phyloP scores from a whole-genome alignment of 1,140 invertebrate genomes.

The Popillia japonica region DNA sequence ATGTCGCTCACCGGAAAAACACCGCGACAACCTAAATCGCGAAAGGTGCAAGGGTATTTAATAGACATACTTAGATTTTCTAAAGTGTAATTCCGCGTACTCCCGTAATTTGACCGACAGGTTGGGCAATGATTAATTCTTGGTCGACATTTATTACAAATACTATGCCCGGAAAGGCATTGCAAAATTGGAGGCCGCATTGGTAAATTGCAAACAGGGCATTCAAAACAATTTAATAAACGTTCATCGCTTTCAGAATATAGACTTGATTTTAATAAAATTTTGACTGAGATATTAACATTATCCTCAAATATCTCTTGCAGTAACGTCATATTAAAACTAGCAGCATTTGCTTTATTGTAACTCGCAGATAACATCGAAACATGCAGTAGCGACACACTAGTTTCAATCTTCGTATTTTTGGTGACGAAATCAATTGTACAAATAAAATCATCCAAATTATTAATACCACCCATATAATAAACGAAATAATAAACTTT shows the following conservation, averaged over 20 bases:
- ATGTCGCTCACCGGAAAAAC: slow-evolving; percentile 46
- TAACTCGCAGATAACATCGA: not conserved
- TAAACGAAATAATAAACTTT: slow-evolving; percentile 30
- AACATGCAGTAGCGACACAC: not conserved
- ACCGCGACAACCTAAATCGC: slow-evolving; percentile 49
- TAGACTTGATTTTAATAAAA: not conserved
- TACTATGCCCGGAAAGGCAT: slow-evolving; percentile 81
- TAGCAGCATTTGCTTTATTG: not conserved
- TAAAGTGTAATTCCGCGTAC: slow-evolving; percentile 78
- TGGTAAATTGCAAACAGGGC: slow-evolving; percentile 78
- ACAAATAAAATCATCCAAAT: slow-evolving; percentile 12
- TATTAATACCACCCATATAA: slow-evolving; percentile 19
- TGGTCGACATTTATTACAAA: slow-evolving; percentile 75
- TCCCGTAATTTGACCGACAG: slow-evolving; percentile 76
- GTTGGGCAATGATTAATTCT: slow-evolving; percentile 75
- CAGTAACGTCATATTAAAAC: not conserved
- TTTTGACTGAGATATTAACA: not conserved
- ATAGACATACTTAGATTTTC: slow-evolving; percentile 66
- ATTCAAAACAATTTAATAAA: slow-evolving; percentile 38
- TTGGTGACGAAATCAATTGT: slow-evolving; percentile 1
- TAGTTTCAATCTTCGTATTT: not conserved
- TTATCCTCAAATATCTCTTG: not conserved
- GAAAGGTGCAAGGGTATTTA: slow-evolving; percentile 50
- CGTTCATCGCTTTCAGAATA: slow-evolving; percentile 21
- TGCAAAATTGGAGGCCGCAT: slow-evolving; percentile 79